Percentiles rank a stretch among this genome's conserved stretches.
These are phyloP conservation scores for Oscheius myriophilus DNA, from an alignment of 2,888 invertebrate species.

Conservation along the genomic window DNA sequence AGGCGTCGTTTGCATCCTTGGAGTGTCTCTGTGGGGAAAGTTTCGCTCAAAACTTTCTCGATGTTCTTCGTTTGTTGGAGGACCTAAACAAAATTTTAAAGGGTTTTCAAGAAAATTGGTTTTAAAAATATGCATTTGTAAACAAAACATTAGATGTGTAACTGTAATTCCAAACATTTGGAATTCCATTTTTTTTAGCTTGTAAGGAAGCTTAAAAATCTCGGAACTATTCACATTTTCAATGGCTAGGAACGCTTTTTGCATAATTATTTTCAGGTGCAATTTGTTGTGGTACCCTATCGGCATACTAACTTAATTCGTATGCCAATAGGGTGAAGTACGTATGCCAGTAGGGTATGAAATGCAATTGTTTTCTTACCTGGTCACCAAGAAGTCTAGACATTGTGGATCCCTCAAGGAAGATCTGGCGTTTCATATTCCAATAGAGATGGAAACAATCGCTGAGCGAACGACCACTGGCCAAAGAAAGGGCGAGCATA, in stretches of 20 bases:
- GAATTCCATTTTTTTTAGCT: too few relatives aligned
- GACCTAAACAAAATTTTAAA: too few relatives aligned
- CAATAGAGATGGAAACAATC: slow-evolving; percentile 63
- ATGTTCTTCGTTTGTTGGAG: slow-evolving; percentile 55
- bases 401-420: slow-evolving; percentile 62
- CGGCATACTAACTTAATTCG: neutral
- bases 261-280: neutral
- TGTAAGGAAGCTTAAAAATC: too few relatives aligned
- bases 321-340: neutral
- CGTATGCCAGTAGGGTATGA: neutral
- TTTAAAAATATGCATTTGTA: slow-evolving; percentile 3
- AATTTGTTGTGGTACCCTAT: neutral
- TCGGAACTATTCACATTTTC: too few relatives aligned
- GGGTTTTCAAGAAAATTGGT: too few relatives aligned
- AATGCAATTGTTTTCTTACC: slow-evolving; percentile 30
- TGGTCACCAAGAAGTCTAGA: slow-evolving; percentile 63
- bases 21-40: slow-evolving; percentile 61
- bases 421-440: slow-evolving; percentile 66
- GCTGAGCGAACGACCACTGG: slow-evolving; percentile 56
- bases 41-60: slow-evolving; percentile 52
- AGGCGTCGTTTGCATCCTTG: slow-evolving; percentile 48
- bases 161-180: too few relatives aligned
- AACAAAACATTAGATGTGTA: neutral
- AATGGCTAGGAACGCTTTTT: too few relatives aligned
- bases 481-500: slow-evolving; percentile 60